phyloP scores from a whole-genome alignment of 2,888 invertebrate genomes.

The Metallyticus violacea region DNA sequence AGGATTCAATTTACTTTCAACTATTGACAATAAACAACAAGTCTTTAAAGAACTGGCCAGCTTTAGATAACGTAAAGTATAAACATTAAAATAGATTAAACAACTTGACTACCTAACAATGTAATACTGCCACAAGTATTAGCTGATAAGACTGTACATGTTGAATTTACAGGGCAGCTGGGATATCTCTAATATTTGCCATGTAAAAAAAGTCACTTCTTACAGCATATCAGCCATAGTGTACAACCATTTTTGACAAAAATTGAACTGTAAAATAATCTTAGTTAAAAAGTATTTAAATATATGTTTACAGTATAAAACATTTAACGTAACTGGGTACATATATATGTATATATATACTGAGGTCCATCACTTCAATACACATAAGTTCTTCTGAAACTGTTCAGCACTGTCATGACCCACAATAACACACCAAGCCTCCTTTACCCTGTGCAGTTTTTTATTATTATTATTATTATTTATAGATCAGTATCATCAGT shows the following conservation, averaged over 20 bases:
- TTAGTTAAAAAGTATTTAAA: constrained; percentile 17
- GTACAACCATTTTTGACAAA: constrained; percentile 4
- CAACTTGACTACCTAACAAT: constrained; percentile 33
- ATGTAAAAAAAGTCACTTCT: constrained; percentile 13
- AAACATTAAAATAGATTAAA: constrained; percentile 34
- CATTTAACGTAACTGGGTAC: constrained; percentile 16
- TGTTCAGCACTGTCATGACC: background rate
- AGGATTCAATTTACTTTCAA: constrained; percentile 31
- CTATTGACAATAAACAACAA: constrained; percentile 33
- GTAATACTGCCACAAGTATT: constrained; percentile 33
- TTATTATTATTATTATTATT: constrained; percentile 28
- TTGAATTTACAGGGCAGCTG: constrained; percentile 9
- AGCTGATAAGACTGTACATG: constrained; percentile 14
- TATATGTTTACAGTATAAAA: constrained; percentile 17
- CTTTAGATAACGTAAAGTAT: constrained; percentile 31
- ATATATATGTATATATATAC: background rate
- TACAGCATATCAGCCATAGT: constrained; percentile 10
- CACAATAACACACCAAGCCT: constrained; percentile 18
- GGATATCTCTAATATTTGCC: background rate
- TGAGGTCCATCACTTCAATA: background rate
- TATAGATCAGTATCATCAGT: constrained; percentile 9
- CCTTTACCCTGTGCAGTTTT: constrained; percentile 37
- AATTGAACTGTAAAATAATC: constrained; percentile 19
- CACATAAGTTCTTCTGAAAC: background rate
- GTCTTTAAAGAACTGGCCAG: constrained; percentile 29